A percentile compares a stretch with the other conserved stretches of the same genome.
phyloP scores from a whole-genome alignment of 2,113 vertebrate genomes.

The Numida meleagris region DNA sequence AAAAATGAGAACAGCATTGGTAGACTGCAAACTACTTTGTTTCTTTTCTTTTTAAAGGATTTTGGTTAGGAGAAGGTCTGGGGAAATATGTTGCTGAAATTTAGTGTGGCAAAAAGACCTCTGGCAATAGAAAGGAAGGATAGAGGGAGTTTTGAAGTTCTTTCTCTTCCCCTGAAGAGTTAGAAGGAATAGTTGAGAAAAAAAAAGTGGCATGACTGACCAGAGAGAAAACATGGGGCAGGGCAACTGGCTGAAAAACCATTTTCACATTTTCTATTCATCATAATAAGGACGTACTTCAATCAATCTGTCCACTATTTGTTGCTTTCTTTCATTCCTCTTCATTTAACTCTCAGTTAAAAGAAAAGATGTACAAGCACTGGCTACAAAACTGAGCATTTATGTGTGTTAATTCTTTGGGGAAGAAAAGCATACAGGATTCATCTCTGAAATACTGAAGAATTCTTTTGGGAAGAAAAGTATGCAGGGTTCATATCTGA shows the following conservation, averaged over 20 bases:
- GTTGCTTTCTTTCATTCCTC: background rate
- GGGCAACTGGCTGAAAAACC: rapidly evolving
- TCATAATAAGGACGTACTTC: background rate
- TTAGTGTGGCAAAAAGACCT: background rate
- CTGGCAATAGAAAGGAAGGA: background rate
- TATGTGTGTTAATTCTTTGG: background rate
- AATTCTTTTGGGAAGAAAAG: background rate
- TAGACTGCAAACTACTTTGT: background rate
- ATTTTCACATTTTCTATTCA: background rate
- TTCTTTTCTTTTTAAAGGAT: background rate
- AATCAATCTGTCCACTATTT: background rate
- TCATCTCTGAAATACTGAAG: background rate
- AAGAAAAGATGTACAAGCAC: background rate
- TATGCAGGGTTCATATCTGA: rapidly evolving
- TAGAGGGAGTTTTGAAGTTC: background rate
- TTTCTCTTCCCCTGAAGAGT: background rate
- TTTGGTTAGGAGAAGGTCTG: background rate
- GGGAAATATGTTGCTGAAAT: background rate
- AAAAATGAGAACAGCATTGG: background rate
- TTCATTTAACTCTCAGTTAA: background rate
- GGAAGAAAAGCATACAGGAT: background rate
- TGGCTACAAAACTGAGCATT: background rate
- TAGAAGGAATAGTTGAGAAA: background rate
- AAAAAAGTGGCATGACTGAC: background rate
- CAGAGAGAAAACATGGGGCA: background rate